Evolutionary conservation across 1,140 invertebrate genomes (phyloP), one percentile per base, ranked within the genome.

Genomic region (Carcinoscorpius rotundicauda): DNA sequence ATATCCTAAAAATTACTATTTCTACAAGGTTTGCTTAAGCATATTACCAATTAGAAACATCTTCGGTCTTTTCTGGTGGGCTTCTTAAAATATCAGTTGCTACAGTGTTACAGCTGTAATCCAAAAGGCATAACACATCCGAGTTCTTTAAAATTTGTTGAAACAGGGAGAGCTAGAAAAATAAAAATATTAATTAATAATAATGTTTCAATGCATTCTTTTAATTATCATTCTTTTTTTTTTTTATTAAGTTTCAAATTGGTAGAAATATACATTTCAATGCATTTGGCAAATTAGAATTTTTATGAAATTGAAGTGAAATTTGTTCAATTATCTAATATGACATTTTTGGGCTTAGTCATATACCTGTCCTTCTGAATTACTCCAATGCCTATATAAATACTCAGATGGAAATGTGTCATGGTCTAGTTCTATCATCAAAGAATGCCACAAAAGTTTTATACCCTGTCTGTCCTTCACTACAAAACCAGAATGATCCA

Each of bases 41-140:
- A 0, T 29, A 29, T 29, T 29, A 29, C 29, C 94, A 97, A 4
- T 87, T 89, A 53, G 85, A 83, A 52, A 95, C 85, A 75, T 96
- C 93, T 74, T 95, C 92, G 72, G 92, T 93, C 62, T 97, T 92
- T 61, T 81, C 94, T 0, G 93, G 93, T 10, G 88, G 85, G 11
- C 91, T 87, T 79, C 98, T 98, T 6, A 98, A 76, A 65, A 91
- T 84, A 71, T 97, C 92, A 64, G 93, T 86, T 3, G 86, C 80
- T 3, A 95, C 90, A 5, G 88, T 83, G 71, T 87, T 87, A 76
- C 87, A 92, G 0, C 87, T 85, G 78, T 91, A 88, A 77, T 98
- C 94, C 61, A 89, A 87, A 75, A 98, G 92, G 74, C 89, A 93
- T 76, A 98, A 96, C 52, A 98, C 84, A 77, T 98, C 95, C 1